Evolutionary conservation across 2,888 invertebrate species (phyloP).

Genomic region (Drosophila mimetica): DNA sequence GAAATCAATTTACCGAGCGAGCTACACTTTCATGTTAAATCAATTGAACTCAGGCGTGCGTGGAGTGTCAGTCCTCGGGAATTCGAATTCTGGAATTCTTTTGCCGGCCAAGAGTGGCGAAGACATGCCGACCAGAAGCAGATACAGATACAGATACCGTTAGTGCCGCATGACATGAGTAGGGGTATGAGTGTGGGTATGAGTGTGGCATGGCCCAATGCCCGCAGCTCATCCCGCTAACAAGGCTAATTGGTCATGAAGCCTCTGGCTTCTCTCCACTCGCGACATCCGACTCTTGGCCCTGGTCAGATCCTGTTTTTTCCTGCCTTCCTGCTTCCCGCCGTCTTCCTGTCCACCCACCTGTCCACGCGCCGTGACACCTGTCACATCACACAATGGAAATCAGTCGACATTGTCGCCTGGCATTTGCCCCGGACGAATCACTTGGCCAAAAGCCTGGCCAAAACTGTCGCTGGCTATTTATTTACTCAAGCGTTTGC

Average conservation of each 20-base stretch:
- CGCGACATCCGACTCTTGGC: constrained; percentile 38
- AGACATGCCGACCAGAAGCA: constrained; percentile 22
- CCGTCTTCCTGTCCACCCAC: constrained; percentile 61
- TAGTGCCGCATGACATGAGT: constrained; percentile 52
- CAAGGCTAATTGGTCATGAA: constrained; percentile 81
- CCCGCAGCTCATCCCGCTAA: constrained; percentile 77
- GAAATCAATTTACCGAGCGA: constrained; percentile 76
- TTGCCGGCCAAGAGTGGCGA: constrained; percentile 1
- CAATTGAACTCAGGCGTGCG: constrained; percentile 77
- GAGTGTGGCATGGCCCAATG: constrained; percentile 46
- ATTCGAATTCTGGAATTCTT: constrained; percentile 44
- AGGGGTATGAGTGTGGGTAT: too few relatives aligned
- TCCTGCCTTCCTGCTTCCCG: constrained; percentile 24
- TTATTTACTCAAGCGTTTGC: constrained; percentile 54
- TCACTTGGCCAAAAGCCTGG: constrained; percentile 1
- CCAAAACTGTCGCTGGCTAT: constrained; percentile 54
- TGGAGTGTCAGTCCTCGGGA: constrained; percentile 61
- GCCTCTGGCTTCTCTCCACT: constrained; percentile 44
- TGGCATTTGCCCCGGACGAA: constrained; percentile 46
- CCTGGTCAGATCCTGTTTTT: constrained; percentile 22
- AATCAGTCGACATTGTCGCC: constrained; percentile 75
- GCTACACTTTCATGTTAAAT: constrained; percentile 80
- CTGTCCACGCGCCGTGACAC: constrained; percentile 69
- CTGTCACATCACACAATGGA: constrained; percentile 80
- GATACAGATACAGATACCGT: constrained; percentile 34